phyloP scores from a whole-genome alignment of 1,140 invertebrate genomes.

The Patella vulgata region DNA sequence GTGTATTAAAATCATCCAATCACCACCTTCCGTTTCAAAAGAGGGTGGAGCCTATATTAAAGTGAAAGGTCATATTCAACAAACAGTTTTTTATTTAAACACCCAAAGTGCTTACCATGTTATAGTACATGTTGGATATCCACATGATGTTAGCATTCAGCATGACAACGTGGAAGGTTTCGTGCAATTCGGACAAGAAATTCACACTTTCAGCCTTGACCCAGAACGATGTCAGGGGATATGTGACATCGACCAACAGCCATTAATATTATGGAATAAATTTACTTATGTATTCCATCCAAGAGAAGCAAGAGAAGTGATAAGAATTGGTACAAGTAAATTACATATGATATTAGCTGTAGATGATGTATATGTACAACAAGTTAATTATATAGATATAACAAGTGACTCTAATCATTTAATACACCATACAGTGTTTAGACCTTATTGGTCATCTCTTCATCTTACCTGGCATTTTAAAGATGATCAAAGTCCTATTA shows the following conservation, averaged over 20 bases:
- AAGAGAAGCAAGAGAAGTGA: constrained; percentile 7
- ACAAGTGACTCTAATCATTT: not conserved
- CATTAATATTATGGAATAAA: constrained; percentile 31
- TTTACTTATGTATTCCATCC: constrained; percentile 35
- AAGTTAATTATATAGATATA: constrained; percentile 13
- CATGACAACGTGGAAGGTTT: constrained; percentile 19
- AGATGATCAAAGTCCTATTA: constrained; percentile 35
- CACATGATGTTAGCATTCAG: constrained; percentile 6
- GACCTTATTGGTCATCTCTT: constrained; percentile 42
- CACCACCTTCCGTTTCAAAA: constrained; percentile 2
- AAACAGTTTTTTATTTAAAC: constrained; percentile 6
- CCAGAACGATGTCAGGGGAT: constrained; percentile 10
- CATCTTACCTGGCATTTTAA: constrained; percentile 39
- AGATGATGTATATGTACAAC: constrained; percentile 24
- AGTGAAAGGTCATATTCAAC: constrained; percentile 9
- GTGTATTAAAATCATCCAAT: constrained; percentile 1
- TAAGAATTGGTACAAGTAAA: constrained; percentile 16
- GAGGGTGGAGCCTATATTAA: constrained; percentile 7
- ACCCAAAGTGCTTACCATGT: constrained; percentile 3
- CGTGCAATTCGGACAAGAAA: constrained; percentile 11
- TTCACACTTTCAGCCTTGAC: constrained; percentile 16
- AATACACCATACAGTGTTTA: constrained; percentile 27
- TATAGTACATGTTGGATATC: constrained; percentile 18
- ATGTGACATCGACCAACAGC: constrained; percentile 10
- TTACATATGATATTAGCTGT: constrained; percentile 13